Conservation (phyloP, 53 echinoderm and acorn worm species). For the Apostichopus leukothele region DNA sequence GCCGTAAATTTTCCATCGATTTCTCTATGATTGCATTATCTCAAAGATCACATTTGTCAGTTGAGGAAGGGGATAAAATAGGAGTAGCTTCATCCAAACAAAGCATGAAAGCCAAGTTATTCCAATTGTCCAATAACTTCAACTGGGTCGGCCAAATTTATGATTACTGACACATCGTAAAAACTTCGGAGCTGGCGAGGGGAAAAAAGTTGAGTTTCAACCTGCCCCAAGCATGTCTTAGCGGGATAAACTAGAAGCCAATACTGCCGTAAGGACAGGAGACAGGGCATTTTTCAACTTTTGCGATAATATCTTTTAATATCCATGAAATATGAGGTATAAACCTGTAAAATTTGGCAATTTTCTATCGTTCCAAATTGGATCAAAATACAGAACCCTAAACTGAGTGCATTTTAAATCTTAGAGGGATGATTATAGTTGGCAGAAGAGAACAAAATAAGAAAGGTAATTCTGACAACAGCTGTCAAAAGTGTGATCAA, state of each 20-base stretch:
- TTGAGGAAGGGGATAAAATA: not conserved
- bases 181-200: too few relatives aligned
- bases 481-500: too few relatives aligned
- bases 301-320: not conserved
- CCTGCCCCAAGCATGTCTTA: not conserved
- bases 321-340: too few relatives aligned
- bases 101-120: not conserved
- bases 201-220: not conserved
- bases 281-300: not conserved
- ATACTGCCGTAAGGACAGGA: not conserved
- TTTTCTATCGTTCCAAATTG: too few relatives aligned
- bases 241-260: not conserved
- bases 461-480: too few relatives aligned
- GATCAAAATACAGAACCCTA: too few relatives aligned
- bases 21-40: not conserved
- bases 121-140: not conserved
- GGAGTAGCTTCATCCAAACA: constrained; percentile 2
- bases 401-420: too few relatives aligned
- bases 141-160: not conserved
- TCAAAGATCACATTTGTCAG: not conserved
- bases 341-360: too few relatives aligned
- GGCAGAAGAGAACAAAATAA: too few relatives aligned
- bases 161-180: too few relatives aligned
- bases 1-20: not conserved
- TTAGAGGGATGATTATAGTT: too few relatives aligned